Percentiles rank a stretch among this genome's conserved stretches.
Evolutionary conservation across 2,113 vertebrate genomes (phyloP).

Genomic region (Centropus bengalensis): DNA sequence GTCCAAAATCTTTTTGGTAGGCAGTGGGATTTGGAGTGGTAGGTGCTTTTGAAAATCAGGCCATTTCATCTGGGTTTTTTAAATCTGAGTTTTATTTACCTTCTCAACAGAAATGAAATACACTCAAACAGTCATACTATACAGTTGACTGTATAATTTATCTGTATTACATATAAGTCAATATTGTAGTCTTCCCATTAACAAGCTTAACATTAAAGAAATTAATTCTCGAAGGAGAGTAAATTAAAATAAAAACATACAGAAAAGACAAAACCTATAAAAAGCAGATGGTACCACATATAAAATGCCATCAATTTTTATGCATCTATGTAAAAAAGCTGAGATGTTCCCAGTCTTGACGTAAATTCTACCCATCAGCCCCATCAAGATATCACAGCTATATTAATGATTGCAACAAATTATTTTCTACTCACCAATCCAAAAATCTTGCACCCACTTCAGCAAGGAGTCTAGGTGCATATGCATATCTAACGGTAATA

Average conservation of each 20-base stretch:
- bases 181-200: background rate
- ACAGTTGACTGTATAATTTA: background rate
- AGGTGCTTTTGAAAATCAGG: background rate
- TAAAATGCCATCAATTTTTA: slow-evolving; percentile 29
- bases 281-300: slow-evolving; percentile 32
- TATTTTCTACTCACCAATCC: background rate
- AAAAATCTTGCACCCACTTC: background rate
- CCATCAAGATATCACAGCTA: background rate
- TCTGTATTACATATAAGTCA: background rate
- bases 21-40: background rate
- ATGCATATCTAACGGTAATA: background rate
- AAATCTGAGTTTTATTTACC: background rate
- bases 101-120: background rate
- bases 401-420: slow-evolving; percentile 1
- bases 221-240: background rate
- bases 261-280: slow-evolving; percentile 18
- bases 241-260: slow-evolving; percentile 35
- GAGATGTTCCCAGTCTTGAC: background rate
- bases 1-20: background rate
- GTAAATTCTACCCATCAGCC: background rate
- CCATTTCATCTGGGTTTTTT: background rate
- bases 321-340: slow-evolving; percentile 2
- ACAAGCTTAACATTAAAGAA: slow-evolving; percentile 20
- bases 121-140: background rate
- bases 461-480: background rate